Evolutionary conservation across 1,140 invertebrate genomes (phyloP), one percentile per base, ranked within the genome.

Genomic region (Bombus polaris): DNA sequence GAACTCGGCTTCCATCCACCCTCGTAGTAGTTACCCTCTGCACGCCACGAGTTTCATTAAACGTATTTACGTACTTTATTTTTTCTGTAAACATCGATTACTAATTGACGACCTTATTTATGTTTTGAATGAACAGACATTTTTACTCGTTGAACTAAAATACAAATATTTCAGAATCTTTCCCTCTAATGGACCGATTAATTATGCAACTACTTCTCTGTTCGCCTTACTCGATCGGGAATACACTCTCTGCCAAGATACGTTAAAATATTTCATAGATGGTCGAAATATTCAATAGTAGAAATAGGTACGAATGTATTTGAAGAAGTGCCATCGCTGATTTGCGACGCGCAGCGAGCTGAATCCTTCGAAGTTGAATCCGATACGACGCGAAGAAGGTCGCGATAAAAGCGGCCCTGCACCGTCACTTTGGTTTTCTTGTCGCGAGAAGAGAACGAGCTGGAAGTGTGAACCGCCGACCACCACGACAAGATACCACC

Each of bases 401-500:
- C 32, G 62, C 68, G 88, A 83, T 89, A 84, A 90, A 91, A 91
- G 88, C 92, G 89, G 88, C 90, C 91, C 90, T 93, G 93, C 59
- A 85, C 89, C 83, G 77, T 88, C 88, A 93, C 90, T 93, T 87
- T 85, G 87, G 89, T 93, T 92, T 88, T 93, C 91, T 93, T 93
- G 92, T 92, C 93, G 91, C 82, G 89, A 87, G 92, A 90, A 89
- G 79, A 86, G 89, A 83, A 90, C 87, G 88, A 91, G 83, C 86
- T 88, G 87, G 83, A 93, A 92, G 93, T 92, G 92, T 89, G 94
- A 95, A 93, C 89, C 93, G 84, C 86, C 92, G 90, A 94, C 93
- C 93, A 90, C 93, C 85, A 89, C 92, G 94, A 94, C 93, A 94
- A 93, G 91, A 88, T 88, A 81, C 85, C 94, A 94, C 91, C 92